phyloP scores from a whole-genome alignment of 2,113 vertebrate genomes.

The Turdus rufiventris region DNA sequence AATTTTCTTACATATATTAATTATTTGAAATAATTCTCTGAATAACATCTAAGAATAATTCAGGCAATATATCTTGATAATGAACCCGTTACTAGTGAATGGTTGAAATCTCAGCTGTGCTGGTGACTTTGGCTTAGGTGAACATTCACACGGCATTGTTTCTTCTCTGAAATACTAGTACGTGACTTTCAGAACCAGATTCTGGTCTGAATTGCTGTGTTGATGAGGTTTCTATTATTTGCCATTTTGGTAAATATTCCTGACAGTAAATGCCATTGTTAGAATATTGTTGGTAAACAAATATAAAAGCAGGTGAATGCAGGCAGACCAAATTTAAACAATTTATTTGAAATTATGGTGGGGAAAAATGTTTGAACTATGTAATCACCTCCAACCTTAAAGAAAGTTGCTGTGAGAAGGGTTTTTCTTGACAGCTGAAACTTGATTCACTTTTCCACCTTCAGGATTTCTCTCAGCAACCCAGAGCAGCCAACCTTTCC shows the following conservation, averaged over 20 bases:
- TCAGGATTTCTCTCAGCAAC: neutral
- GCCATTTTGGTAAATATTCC: neutral
- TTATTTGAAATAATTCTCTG: constrained; percentile 60
- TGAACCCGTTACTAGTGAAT: constrained; percentile 8
- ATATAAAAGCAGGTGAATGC: neutral
- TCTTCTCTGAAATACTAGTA: constrained; percentile 38
- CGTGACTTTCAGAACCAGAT: constrained; percentile 58
- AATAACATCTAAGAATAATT: constrained; percentile 58
- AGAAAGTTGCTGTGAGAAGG: neutral
- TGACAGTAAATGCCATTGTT: constrained; percentile 27
- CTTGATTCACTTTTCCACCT: neutral
- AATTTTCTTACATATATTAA: constrained; percentile 61
- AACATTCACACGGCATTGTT: constrained; percentile 51
- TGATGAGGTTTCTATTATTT: constrained; percentile 43
- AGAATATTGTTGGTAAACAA: constrained; percentile 19
- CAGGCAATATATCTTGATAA: constrained; percentile 58
- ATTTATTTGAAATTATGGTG: neutral
- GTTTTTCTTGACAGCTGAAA: neutral
- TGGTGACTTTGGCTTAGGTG: constrained; percentile 33
- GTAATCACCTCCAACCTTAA: neutral
- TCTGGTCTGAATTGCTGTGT: constrained; percentile 20
- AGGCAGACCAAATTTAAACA: neutral
- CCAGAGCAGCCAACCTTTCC: neutral
- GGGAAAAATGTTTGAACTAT: neutral
- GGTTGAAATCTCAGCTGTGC: constrained; percentile 34